These are phyloP conservation scores for Cheilosia impressa DNA, from an alignment of 2,888 invertebrate genomes.

Conservation along the genomic window DNA sequence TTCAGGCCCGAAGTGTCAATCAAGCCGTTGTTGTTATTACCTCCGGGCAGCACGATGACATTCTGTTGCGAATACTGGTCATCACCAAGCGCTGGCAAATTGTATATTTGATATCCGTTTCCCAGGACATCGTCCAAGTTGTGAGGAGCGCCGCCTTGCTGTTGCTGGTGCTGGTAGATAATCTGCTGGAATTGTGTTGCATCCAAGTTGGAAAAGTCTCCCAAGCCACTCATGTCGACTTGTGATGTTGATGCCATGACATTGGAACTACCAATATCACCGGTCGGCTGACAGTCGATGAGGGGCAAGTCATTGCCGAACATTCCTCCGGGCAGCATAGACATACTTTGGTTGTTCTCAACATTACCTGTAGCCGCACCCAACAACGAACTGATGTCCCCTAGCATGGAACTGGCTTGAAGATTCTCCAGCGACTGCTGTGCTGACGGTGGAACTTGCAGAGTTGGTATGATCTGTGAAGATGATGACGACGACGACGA, in stretches of 20 bases:
- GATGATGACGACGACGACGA: constrained; percentile 53
- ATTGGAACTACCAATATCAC: constrained; percentile 20
- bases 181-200: constrained; percentile 62
- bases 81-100: constrained; percentile 45
- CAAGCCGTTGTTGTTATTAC: constrained; percentile 33
- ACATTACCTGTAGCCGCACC: constrained; percentile 44
- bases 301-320: constrained; percentile 45
- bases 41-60: constrained; percentile 46
- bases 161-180: constrained; percentile 62
- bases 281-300: constrained; percentile 27
- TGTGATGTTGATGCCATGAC: constrained; percentile 40
- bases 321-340: constrained; percentile 38
- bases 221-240: constrained; percentile 40
- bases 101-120: constrained; percentile 64
- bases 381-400: constrained; percentile 59
- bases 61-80: constrained; percentile 64
- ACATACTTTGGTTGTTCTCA: constrained; percentile 37
- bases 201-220: constrained; percentile 56
- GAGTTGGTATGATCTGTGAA: constrained; percentile 62
- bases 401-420: constrained; percentile 52
- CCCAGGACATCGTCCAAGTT: constrained; percentile 58
- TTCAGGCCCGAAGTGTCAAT: constrained; percentile 32
- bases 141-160: constrained; percentile 33
- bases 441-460: constrained; percentile 64
- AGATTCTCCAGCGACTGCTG: constrained; percentile 58